Percentiles rank a stretch among this genome's conserved stretches.
These are phyloP conservation scores for Liolophura sinensis DNA, from an alignment of 1,140 invertebrate species.

Conservation along the genomic window DNA sequence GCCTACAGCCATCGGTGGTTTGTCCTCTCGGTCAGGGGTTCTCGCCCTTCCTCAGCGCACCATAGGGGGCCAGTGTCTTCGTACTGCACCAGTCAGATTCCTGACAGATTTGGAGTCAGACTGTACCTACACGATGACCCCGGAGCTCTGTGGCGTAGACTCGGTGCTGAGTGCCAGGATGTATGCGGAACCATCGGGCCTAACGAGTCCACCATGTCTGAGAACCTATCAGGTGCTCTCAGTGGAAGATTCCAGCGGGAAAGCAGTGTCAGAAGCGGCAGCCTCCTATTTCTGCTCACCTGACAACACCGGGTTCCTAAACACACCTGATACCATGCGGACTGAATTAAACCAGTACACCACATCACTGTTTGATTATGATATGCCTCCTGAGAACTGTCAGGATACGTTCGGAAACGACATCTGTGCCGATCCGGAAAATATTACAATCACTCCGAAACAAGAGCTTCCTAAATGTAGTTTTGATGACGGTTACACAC, in stretches of 20 bases:
- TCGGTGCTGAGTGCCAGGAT: slow-evolving; percentile 24
- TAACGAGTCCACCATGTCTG: slow-evolving; percentile 20
- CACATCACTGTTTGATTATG: slow-evolving; percentile 6
- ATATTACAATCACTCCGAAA: background rate
- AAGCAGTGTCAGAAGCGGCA: slow-evolving; percentile 12
- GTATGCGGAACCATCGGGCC: slow-evolving; percentile 21
- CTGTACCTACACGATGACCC: slow-evolving; percentile 21
- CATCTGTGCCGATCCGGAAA: slow-evolving; percentile 13
- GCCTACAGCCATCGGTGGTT: background rate
- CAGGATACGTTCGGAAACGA: slow-evolving; percentile 14
- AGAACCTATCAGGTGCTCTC: slow-evolving; percentile 13
- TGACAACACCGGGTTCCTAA: slow-evolving; percentile 8
- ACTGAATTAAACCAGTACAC: too few relatives aligned
- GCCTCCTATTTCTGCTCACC: slow-evolving; percentile 19
- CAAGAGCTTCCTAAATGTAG: slow-evolving; percentile 20
- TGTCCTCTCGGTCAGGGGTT: slow-evolving; percentile 7
- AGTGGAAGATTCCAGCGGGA: background rate
- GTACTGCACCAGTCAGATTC: slow-evolving; percentile 30
- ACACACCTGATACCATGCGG: background rate
- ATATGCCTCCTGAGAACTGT: slow-evolving; percentile 13
- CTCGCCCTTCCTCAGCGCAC: slow-evolving; percentile 28
- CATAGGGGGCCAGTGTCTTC: slow-evolving; percentile 26
- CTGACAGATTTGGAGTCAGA: slow-evolving; percentile 19
- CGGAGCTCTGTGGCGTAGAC: slow-evolving; percentile 12
- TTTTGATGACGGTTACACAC: slow-evolving; percentile 28